phyloP scores from a whole-genome alignment of 2,888 invertebrate species.

The Drosophila formosana region DNA sequence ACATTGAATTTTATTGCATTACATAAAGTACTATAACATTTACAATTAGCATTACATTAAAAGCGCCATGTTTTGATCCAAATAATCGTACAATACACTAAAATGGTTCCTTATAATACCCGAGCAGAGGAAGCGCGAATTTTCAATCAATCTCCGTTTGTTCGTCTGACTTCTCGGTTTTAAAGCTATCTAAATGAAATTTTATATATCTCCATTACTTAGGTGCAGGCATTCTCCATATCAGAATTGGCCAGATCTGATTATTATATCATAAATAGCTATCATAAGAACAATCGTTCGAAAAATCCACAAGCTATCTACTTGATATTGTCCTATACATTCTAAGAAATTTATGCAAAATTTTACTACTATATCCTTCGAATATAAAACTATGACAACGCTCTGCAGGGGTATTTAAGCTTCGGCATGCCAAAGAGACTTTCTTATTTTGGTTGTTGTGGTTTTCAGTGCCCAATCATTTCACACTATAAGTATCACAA shows the following conservation, averaged over 20 bases:
- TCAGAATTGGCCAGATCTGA: not conserved
- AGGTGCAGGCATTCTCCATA: not conserved
- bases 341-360: not conserved
- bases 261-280: not conserved
- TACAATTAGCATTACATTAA: conserved; percentile 66
- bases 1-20: conserved; percentile 71
- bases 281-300: not conserved
- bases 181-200: not conserved
- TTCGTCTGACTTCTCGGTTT: not conserved
- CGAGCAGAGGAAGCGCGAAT: conserved; percentile 1
- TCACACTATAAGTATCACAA: conserved; percentile 65
- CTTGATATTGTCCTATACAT: not conserved
- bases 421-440: conserved; percentile 4
- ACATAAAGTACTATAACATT: conserved; percentile 75
- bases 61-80: conserved; percentile 54
- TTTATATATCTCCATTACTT: not conserved
- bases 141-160: not conserved
- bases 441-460: conserved; percentile 50
- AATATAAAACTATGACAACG: not conserved
- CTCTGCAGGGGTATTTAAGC: not conserved
- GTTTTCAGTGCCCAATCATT: conserved; percentile 53
- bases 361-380: not conserved
- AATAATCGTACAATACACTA: conserved; percentile 29
- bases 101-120: conserved; percentile 1
- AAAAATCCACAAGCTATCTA: not conserved